phyloP scores from a whole-genome alignment of 2,888 invertebrate species.

The Holacanthella duospinosa region DNA sequence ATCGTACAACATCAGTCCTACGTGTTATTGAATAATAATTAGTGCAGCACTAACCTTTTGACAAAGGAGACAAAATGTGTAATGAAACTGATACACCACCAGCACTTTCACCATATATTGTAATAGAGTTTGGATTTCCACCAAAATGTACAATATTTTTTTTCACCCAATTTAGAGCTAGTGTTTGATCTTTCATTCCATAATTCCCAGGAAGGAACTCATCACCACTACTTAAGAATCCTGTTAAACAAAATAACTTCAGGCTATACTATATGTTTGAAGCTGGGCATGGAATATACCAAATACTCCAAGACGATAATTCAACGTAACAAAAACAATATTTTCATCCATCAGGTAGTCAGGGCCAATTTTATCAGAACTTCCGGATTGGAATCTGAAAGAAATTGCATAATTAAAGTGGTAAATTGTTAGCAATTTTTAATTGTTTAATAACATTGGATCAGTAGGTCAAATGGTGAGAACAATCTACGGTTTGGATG shows the following conservation, averaged over 20 bases:
- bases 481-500: no score
- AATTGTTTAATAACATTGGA: not conserved
- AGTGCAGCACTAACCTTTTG: no score
- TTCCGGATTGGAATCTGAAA: not conserved
- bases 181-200: conserved; percentile 9
- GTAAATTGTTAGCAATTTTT: not conserved
- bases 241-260: no score
- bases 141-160: conserved; percentile 12
- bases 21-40: no score
- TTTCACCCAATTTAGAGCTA: conserved; percentile 16
- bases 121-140: conserved; percentile 6
- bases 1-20: no score
- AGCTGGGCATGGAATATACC: not conserved
- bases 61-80: not conserved
- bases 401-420: no score
- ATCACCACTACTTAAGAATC: conserved; percentile 9
- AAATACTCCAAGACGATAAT: not conserved
- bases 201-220: conserved; percentile 9
- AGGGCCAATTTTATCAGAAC: not conserved
- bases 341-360: not conserved
- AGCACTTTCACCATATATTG: not conserved
- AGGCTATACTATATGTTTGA: not conserved
- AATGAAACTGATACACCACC: not conserved
- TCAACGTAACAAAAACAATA: not conserved
- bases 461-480: not conserved